These are phyloP conservation scores for Simalia tracyae DNA, from an alignment of 2,797 vertebrate species.

Conservation along the genomic window DNA sequence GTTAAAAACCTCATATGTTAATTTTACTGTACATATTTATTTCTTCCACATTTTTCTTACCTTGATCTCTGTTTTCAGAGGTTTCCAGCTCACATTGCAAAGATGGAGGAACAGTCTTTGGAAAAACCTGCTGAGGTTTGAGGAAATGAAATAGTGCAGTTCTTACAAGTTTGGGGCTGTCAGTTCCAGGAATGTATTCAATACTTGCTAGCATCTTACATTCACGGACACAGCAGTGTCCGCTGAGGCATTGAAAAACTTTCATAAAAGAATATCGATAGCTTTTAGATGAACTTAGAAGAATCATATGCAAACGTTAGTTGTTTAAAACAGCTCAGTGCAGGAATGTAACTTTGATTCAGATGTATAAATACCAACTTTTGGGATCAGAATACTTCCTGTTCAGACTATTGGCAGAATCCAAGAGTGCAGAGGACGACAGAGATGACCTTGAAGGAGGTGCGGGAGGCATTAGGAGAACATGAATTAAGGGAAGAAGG, in stretches of 20 bases:
- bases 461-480: not conserved
- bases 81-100: conserved; percentile 27
- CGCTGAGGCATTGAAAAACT: not conserved
- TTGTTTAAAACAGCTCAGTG: not conserved
- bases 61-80: conserved; percentile 43
- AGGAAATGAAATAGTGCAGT: conserved; percentile 31
- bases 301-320: not conserved
- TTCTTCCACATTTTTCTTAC: not conserved
- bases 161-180: conserved; percentile 26
- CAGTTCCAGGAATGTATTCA: conserved; percentile 14
- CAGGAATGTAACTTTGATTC: not conserved
- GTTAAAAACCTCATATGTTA: not conserved
- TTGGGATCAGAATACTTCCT: not conserved
- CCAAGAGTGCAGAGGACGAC: not conserved
- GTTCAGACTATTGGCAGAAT: not conserved
- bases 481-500: not conserved
- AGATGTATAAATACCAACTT: not conserved
- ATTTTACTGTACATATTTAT: conserved; percentile 6
- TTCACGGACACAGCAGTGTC: not conserved
- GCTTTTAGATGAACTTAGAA: not conserved
- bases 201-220: conserved; percentile 32
- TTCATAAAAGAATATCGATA: not conserved
- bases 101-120: not conserved
- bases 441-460: not conserved
- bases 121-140: not conserved